These are phyloP conservation scores for Oreochromis mossambicus DNA, from an alignment of 2,797 vertebrate species.

Conservation along the genomic window DNA sequence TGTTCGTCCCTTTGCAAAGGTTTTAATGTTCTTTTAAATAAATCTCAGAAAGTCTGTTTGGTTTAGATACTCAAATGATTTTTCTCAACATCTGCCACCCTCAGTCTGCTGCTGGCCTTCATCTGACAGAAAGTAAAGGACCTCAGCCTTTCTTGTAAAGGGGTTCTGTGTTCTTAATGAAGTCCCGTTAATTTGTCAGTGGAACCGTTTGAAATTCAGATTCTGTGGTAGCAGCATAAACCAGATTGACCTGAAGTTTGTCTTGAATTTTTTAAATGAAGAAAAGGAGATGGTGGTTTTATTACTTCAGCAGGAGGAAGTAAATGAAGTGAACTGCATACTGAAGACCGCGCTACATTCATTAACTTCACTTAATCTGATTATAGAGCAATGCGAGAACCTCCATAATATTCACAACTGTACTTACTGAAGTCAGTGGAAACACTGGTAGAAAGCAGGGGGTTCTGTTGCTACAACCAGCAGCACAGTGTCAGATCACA, in stretches of 20 bases:
- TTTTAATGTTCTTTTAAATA: not conserved
- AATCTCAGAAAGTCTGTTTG: not conserved
- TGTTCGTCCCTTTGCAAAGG: not conserved
- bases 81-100: not conserved
- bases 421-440: not conserved
- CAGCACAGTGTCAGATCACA: not conserved
- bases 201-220: not conserved
- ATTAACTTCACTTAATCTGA: not conserved
- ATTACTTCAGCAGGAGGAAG: not conserved
- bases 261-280: not conserved
- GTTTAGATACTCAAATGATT: not conserved
- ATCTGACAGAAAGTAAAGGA: not conserved
- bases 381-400: not conserved
- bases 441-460: slow-evolving; percentile 23
- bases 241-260: not conserved
- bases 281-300: not conserved
- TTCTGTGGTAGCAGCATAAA: not conserved
- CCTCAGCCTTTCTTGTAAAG: not conserved
- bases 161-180: not conserved
- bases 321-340: not conserved
- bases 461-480: slow-evolving; percentile 6
- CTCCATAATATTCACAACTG: not conserved
- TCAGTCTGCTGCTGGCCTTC: not conserved
- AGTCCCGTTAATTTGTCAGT: not conserved
- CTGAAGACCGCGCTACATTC: not conserved